Percentiles rank a stretch among this genome's conserved stretches.
These are phyloP conservation scores for Spodoptera picta DNA, from an alignment of 2,888 invertebrate species.

Conservation along the genomic window DNA sequence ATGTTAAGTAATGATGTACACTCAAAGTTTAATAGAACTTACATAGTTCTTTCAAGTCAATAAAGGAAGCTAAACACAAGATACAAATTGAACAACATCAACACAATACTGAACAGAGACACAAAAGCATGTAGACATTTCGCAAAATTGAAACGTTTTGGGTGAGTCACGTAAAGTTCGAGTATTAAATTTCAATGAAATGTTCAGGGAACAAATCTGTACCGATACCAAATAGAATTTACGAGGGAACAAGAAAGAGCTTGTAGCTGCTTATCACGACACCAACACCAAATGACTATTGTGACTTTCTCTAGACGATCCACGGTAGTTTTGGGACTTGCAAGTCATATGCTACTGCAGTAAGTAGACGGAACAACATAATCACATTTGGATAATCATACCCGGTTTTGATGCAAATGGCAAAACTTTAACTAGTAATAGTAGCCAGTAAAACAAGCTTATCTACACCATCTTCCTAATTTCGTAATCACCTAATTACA, in stretches of 20 bases:
- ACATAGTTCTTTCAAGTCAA: constrained; percentile 62
- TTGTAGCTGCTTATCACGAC: constrained; percentile 72
- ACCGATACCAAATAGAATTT: constrained; percentile 75
- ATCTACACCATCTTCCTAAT: constrained; percentile 53
- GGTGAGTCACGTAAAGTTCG: constrained; percentile 75
- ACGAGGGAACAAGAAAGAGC: constrained; percentile 75
- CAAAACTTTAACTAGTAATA: constrained; percentile 42
- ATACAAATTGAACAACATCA: constrained; percentile 41
- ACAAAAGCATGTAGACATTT: constrained; percentile 66
- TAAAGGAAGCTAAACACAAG: constrained; percentile 60
- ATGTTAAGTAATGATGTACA: constrained; percentile 71
- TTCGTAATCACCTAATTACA: constrained; percentile 55
- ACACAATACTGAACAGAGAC: constrained; percentile 44
- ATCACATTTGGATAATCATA: constrained; percentile 45
- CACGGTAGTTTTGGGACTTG: constrained; percentile 50
- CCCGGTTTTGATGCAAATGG: constrained; percentile 38
- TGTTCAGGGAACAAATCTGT: constrained; percentile 74
- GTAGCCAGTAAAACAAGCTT: constrained; percentile 50
- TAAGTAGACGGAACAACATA: constrained; percentile 49
- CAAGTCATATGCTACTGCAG: constrained; percentile 46
- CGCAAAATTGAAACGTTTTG: constrained; percentile 72
- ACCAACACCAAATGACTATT: constrained; percentile 68
- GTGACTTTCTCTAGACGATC: constrained; percentile 72
- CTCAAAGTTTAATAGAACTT: constrained; percentile 63
- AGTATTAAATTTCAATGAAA: constrained; percentile 81